These are phyloP conservation scores for Biston stratarius DNA, from an alignment of 2,888 invertebrate genomes.

Conservation along the genomic window DNA sequence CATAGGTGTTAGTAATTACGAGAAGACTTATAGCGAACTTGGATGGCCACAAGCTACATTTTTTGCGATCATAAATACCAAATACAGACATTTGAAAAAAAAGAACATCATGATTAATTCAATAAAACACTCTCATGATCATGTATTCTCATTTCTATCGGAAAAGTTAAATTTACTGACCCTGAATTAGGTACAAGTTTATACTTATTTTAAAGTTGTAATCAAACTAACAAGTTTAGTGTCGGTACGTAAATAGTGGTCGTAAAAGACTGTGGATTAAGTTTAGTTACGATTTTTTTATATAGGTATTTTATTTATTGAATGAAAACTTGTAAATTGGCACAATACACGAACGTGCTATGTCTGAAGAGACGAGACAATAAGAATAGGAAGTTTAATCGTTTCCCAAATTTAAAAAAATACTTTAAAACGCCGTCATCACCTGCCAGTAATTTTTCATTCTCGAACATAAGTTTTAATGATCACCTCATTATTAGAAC, in stretches of 20 bases:
- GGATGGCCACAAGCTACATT: neutral
- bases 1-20: too few relatives aligned
- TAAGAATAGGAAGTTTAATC: too few relatives aligned
- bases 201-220: conserved; percentile 29
- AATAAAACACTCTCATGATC: conserved; percentile 20
- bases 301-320: too few relatives aligned
- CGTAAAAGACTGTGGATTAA: neutral
- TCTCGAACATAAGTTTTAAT: neutral
- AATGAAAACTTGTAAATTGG: neutral
- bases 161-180: conserved; percentile 49
- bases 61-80: neutral
- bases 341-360: neutral
- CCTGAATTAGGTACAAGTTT: conserved; percentile 47
- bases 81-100: too few relatives aligned
- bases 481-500: conserved; percentile 3
- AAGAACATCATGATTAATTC: neutral
- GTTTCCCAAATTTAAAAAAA: too few relatives aligned
- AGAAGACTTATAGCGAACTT: too few relatives aligned
- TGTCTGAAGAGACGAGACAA: too few relatives aligned
- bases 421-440: too few relatives aligned
- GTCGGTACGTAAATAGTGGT: neutral
- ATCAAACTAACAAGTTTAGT: conserved; percentile 9
- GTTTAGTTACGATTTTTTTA: neutral
- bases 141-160: conserved; percentile 18
- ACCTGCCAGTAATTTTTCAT: neutral